Percentiles rank a stretch among this genome's conserved stretches.
phyloP scores from a whole-genome alignment of 1,140 invertebrate species.

The Nymphalis io region DNA sequence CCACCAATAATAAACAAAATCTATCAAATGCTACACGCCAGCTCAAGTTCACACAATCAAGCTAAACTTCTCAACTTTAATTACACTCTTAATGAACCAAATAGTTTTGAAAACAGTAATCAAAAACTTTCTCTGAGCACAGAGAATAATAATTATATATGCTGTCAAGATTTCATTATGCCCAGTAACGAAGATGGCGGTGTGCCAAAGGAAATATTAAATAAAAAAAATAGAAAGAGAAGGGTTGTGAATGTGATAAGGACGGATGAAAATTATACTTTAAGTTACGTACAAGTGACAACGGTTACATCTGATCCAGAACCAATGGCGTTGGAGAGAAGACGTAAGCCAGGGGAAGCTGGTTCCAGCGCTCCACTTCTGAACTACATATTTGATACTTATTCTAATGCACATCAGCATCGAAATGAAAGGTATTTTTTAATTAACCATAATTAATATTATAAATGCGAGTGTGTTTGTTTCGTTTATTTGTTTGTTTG shows the following conservation, averaged over 20 bases:
- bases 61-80: conserved; percentile 34
- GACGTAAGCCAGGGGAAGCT: conserved; percentile 61
- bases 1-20: conserved; percentile 66
- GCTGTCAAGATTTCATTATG: conserved; percentile 44
- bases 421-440: conserved; percentile 66
- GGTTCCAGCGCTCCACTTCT: conserved; percentile 71
- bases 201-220: conserved; percentile 40
- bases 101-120: conserved; percentile 52
- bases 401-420: conserved; percentile 73
- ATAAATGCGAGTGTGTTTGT: too few relatives aligned
- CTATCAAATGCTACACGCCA: conserved; percentile 69
- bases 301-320: conserved; percentile 42
- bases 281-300: conserved; percentile 38
- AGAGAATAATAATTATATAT: conserved; percentile 46
- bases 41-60: conserved; percentile 37
- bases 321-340: conserved; percentile 53
- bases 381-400: conserved; percentile 77
- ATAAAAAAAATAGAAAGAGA: conserved; percentile 57
- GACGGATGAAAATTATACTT: conserved; percentile 43
- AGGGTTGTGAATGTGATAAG: conserved; percentile 54
- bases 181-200: conserved; percentile 37
- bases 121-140: conserved; percentile 37
- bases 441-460: too few relatives aligned
- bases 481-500: too few relatives aligned
- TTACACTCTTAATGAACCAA: conserved; percentile 39